Evolutionary conservation across 2,797 vertebrate genomes (phyloP).

Genomic region (Anolis apletophallus): DNA sequence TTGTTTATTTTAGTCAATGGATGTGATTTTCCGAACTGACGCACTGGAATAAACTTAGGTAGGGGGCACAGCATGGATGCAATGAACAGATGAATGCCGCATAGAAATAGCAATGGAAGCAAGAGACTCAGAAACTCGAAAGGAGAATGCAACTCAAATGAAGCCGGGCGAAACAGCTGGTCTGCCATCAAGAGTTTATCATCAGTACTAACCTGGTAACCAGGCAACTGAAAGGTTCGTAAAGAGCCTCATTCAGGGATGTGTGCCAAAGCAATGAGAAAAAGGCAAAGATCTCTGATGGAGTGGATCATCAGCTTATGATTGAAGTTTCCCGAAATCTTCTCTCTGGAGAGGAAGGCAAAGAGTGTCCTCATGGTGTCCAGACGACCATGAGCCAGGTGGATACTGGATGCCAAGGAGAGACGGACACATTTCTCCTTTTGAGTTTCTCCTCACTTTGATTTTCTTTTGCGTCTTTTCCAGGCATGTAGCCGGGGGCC

Average conservation of each 20-base stretch:
- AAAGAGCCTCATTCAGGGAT: constrained; percentile 51
- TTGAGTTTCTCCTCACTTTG: too few species aligned
- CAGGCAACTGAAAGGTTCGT: constrained; percentile 73
- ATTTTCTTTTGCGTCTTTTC: too few species aligned
- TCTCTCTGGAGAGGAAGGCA: neutral
- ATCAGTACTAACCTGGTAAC: constrained; percentile 71
- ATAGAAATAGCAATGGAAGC: neutral
- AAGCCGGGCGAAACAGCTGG: constrained; percentile 52
- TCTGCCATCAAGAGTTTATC: constrained; percentile 58
- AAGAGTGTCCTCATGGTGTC: neutral
- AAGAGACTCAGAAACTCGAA: constrained; percentile 10
- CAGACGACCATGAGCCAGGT: neutral
- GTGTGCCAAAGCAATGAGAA: constrained; percentile 54
- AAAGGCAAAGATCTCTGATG: neutral
- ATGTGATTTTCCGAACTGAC: neutral
- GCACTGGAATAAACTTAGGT: neutral
- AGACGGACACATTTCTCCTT: too few species aligned
- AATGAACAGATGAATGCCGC: neutral
- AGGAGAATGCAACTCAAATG: constrained; percentile 15
- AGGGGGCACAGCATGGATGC: neutral
- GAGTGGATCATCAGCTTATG: constrained; percentile 49
- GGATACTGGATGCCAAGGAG: neutral
- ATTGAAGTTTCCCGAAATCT: neutral
- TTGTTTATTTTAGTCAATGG: neutral
- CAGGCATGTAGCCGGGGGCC: too few species aligned